These are phyloP conservation scores for Xiphophorus hellerii DNA, from an alignment of 2,113 vertebrate genomes.

Conservation along the genomic window DNA sequence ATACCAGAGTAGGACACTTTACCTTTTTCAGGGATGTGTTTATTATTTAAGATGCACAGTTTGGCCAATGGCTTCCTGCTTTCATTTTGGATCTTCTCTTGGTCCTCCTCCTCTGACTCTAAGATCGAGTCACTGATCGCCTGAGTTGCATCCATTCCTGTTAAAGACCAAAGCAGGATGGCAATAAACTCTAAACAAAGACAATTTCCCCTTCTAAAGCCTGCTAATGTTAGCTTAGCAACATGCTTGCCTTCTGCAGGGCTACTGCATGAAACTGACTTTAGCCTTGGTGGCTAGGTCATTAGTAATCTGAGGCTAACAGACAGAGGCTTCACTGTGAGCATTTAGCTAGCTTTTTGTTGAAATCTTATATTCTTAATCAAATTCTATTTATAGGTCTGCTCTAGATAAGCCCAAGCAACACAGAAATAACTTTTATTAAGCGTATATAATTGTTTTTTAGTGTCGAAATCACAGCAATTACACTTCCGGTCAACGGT, in stretches of 20 bases:
- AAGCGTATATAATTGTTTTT: not conserved
- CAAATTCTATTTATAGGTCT: not conserved
- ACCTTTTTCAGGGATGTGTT: slow-evolving; percentile 77
- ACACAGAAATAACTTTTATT: slow-evolving; percentile 18
- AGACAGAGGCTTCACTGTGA: not conserved
- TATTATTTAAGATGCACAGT: slow-evolving; percentile 78
- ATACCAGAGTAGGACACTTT: slow-evolving; percentile 14
- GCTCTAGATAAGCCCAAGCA: not conserved
- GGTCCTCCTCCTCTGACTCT: slow-evolving; percentile 69
- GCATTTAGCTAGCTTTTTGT: not conserved
- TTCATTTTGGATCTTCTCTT: slow-evolving; percentile 29
- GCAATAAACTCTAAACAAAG: not conserved
- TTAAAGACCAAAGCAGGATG: not conserved
- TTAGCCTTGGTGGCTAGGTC: slow-evolving; percentile 8
- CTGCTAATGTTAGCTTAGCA: not conserved
- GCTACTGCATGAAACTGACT: slow-evolving; percentile 3
- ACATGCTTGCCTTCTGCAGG: too few relatives aligned
- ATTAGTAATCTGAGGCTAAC: not conserved
- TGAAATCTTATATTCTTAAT: not conserved
- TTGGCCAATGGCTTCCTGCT: slow-evolving; percentile 67
- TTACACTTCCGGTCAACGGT: slow-evolving; percentile 21
- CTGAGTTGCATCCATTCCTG: slow-evolving; percentile 81
- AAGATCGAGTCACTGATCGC: slow-evolving; percentile 67
- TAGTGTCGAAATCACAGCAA: not conserved
- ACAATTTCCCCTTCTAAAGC: not conserved